These are phyloP conservation scores for Polyergus mexicanus DNA, from an alignment of 1,140 invertebrate genomes.

Conservation along the genomic window DNA sequence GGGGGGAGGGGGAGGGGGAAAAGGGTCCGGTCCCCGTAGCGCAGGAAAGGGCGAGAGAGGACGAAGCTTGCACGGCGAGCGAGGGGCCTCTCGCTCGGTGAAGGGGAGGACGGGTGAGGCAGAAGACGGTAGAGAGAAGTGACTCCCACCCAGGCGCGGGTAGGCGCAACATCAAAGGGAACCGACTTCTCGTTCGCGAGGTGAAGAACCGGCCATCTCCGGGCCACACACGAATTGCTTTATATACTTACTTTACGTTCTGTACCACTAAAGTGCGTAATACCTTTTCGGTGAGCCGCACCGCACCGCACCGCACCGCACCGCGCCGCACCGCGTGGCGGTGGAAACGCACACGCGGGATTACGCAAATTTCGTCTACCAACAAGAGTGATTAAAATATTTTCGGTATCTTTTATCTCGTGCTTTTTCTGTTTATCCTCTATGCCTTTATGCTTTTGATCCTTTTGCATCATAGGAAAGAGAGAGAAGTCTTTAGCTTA, in stretches of 20 bases:
- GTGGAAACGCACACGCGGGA: slow-evolving; percentile 24
- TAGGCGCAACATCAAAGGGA: slow-evolving; percentile 85
- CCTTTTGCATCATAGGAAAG: not conserved
- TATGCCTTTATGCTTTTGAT: not conserved
- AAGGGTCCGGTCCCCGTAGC: not conserved
- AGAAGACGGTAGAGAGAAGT: slow-evolving; percentile 71
- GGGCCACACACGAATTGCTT: slow-evolving; percentile 87
- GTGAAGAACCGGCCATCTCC: slow-evolving; percentile 87
- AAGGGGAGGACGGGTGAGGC: slow-evolving; percentile 70
- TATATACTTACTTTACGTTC: slow-evolving; percentile 83
- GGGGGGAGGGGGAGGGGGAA: slow-evolving; percentile 40
- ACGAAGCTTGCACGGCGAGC: slow-evolving; percentile 48
- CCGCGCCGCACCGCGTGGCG: slow-evolving; percentile 5
- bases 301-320: no score
- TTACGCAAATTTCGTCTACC: slow-evolving; percentile 28
- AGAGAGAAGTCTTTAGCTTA: not conserved
- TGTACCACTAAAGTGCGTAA: slow-evolving; percentile 79
- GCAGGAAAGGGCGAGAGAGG: slow-evolving; percentile 43
- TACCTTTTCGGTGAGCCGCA: slow-evolving; percentile 69
- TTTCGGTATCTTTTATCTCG: not conserved
- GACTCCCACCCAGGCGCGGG: slow-evolving; percentile 79
- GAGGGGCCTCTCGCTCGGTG: slow-evolving; percentile 58
- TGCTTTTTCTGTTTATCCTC: not conserved
- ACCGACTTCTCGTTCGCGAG: slow-evolving; percentile 86
- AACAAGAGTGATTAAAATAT: not conserved